Conservation (phyloP, 2,888 invertebrate genomes). For the Hemaris fuciformis region DNA sequence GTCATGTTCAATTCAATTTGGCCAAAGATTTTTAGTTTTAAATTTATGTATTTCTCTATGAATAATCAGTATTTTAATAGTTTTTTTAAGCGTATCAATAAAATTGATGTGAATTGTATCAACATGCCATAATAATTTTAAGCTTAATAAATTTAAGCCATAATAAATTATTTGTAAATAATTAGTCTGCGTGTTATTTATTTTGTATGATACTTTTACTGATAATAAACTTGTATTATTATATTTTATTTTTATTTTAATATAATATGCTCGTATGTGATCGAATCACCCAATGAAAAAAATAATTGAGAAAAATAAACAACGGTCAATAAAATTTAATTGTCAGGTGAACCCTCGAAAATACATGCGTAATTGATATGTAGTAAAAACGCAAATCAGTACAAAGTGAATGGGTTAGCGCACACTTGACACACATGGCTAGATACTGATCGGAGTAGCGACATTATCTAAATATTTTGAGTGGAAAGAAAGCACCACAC, state of each 20-base stretch:
- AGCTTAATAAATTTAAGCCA: slow-evolving; percentile 19
- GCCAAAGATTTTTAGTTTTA: slow-evolving; percentile 14
- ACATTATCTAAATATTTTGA: too few relatives aligned
- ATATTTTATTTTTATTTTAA: slow-evolving; percentile 20
- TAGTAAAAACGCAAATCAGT: too few relatives aligned
- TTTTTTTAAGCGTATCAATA: slow-evolving; percentile 19
- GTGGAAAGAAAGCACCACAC: too few relatives aligned
- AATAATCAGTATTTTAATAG: slow-evolving; percentile 30
- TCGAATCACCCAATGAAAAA: too few relatives aligned
- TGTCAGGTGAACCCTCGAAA: too few relatives aligned
- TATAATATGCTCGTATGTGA: not conserved
- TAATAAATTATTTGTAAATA: slow-evolving; percentile 22
- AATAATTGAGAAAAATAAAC: too few relatives aligned
- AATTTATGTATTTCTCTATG: slow-evolving; percentile 15
- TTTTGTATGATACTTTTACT: slow-evolving; percentile 29
- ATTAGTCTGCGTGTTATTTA: slow-evolving; percentile 6
- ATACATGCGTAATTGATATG: too few relatives aligned
- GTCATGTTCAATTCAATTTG: slow-evolving; percentile 5
- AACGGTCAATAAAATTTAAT: too few relatives aligned
- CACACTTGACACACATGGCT: too few relatives aligned
- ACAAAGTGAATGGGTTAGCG: too few relatives aligned
- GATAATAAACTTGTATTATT: slow-evolving; percentile 12
- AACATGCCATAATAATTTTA: slow-evolving; percentile 45
- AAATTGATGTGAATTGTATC: slow-evolving; percentile 26
- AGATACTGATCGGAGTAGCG: too few relatives aligned